These are phyloP conservation scores for Cydia fagiglandana DNA, from an alignment of 1,140 invertebrate species.

Conservation along the genomic window DNA sequence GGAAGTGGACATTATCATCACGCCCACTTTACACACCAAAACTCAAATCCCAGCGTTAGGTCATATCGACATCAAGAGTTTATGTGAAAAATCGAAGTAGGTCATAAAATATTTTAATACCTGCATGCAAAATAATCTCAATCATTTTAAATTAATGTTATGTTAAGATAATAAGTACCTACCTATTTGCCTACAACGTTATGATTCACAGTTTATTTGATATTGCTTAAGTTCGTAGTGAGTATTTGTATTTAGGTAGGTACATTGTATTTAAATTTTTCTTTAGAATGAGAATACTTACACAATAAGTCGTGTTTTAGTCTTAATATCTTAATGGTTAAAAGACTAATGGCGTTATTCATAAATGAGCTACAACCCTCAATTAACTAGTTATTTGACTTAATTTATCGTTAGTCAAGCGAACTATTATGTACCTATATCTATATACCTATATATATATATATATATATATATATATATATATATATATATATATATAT, in stretches of 20 bases:
- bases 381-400: too few relatives aligned
- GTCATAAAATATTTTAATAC: background rate
- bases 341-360: too few relatives aligned
- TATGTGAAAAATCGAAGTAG: conserved; percentile 74
- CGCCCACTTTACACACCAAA: conserved; percentile 54
- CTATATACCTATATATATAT: too few relatives aligned
- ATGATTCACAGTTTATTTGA: background rate
- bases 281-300: background rate
- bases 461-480: too few relatives aligned
- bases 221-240: background rate
- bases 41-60: conserved; percentile 59
- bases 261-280: background rate
- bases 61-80: conserved; percentile 52
- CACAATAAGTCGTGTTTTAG: too few relatives aligned
- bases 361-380: too few relatives aligned
- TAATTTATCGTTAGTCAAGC: too few relatives aligned
- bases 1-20: conserved; percentile 69
- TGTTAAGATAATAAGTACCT: too few relatives aligned
- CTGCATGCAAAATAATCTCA: background rate
- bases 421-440: too few relatives aligned
- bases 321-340: too few relatives aligned
- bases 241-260: conserved; percentile 11
- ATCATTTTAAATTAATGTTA: background rate
- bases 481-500: too few relatives aligned
- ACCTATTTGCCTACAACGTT: background rate